Evolutionary conservation across 2,797 vertebrate genomes (phyloP).

Genomic region (Australoheros facetus): DNA sequence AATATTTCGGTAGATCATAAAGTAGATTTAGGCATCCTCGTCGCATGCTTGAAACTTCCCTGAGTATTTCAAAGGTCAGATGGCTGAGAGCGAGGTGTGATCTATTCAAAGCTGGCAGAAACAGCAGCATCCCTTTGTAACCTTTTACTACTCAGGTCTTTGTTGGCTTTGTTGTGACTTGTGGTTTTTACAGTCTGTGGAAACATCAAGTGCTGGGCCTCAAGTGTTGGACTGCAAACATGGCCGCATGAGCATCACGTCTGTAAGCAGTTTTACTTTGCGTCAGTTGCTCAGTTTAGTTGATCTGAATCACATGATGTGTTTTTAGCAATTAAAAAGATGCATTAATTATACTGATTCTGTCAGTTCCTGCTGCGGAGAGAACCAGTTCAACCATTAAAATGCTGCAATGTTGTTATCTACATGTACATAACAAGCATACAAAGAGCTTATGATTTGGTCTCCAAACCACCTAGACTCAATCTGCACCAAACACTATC

Average conservation of each 20-base stretch:
- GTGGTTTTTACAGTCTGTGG: slow-evolving; percentile 22
- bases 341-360: slow-evolving; percentile 25
- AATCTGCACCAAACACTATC: not conserved
- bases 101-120: slow-evolving; percentile 62
- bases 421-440: not conserved
- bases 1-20: slow-evolving; percentile 49
- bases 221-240: slow-evolving; percentile 12
- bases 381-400: slow-evolving; percentile 33
- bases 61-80: slow-evolving; percentile 67
- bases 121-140: slow-evolving; percentile 51
- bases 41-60: slow-evolving; percentile 32
- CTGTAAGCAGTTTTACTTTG: slow-evolving; percentile 7
- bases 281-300: slow-evolving; percentile 13
- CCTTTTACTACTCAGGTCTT: slow-evolving; percentile 60
- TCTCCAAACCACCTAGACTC: not conserved
- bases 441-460: not conserved
- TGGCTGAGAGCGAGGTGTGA: slow-evolving; percentile 66
- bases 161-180: slow-evolving; percentile 52
- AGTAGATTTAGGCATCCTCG: slow-evolving; percentile 30
- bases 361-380: slow-evolving; percentile 12
- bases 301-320: slow-evolving; percentile 42
- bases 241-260: slow-evolving; percentile 12
- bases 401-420: not conserved
- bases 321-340: slow-evolving; percentile 51
- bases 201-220: slow-evolving; percentile 7